Conservation (phyloP, 2,797 vertebrate species). For the Salarias fasciatus region DNA sequence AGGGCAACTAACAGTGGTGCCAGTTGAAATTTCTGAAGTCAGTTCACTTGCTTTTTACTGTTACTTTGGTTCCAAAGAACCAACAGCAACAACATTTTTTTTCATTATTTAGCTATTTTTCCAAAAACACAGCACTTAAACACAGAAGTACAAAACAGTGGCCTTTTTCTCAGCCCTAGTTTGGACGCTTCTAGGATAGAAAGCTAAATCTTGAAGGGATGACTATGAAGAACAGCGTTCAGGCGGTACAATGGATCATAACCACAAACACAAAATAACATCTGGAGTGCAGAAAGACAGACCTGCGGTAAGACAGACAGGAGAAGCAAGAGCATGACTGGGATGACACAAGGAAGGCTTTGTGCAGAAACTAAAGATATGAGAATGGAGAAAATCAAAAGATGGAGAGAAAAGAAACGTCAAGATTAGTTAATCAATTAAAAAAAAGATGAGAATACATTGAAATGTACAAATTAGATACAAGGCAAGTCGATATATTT, state of each 20-base stretch:
- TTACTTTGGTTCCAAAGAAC: too few relatives aligned
- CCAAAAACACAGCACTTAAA: too few relatives aligned
- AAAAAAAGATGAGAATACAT: conserved; percentile 22
- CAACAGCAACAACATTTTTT: too few relatives aligned
- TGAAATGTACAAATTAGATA: conserved; percentile 2
- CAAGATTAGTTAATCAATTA: conserved; percentile 41
- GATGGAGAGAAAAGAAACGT: conserved; percentile 64
- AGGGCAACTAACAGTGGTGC: too few relatives aligned
- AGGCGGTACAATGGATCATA: conserved; percentile 9
- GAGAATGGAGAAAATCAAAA: conserved; percentile 51
- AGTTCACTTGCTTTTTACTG: too few relatives aligned
- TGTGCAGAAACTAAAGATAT: conserved; percentile 48
- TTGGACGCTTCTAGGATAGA: too few relatives aligned
- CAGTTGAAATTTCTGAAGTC: too few relatives aligned
- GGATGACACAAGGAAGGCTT: conserved; percentile 46
- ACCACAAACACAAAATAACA: conserved; percentile 7
- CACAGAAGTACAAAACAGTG: too few relatives aligned
- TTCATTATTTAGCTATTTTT: too few relatives aligned
- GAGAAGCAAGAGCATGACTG: conserved; percentile 36
- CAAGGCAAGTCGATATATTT: too few relatives aligned
- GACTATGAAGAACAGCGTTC: conserved; percentile 7
- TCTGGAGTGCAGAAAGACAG: conserved; percentile 38
- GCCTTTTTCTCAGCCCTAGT: too few relatives aligned
- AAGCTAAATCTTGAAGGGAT: not conserved
- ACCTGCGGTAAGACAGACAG: conserved; percentile 50